Evolutionary conservation across 2,113 vertebrate genomes (phyloP), one percentile per base, ranked within the genome.

Genomic region (Chrysochloris asiatica): DNA sequence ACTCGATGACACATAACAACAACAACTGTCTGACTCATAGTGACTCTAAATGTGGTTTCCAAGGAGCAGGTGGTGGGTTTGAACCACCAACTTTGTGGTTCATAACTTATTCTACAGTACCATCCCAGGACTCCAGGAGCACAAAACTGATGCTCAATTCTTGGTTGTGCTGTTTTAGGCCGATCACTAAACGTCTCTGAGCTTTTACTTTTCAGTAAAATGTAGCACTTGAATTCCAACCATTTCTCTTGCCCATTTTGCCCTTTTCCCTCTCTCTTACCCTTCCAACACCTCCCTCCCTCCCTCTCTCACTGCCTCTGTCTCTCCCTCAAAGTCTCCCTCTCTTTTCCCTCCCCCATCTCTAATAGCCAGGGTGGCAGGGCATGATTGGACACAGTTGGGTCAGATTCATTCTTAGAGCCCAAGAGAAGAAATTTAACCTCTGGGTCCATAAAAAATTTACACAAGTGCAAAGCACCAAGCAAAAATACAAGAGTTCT

Each of bases 401-500:
- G 61, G 69, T 47, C 86, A 83, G 13, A 19, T 14, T 43, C 48
- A 80, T 77, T 67, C 73, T 78, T 59, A 72, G 81, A 90, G 76
- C 79, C 38, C 96, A 89, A 97, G 96, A 87, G 83, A 92, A 81
- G 71, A 95, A 95, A 95, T 26, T 95, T 95, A 93, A 97, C 94
- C 97, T 95, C 97, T 87, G 88, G 96, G 93, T 93, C 89, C 93
- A 97, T 98, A 98, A 98, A 98, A 98, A 97, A 97, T 97, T 97
- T 95, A 97, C 95, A 96, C 93, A 96, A 97, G 96, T 93, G 92
- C 97, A 96, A 95, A 97, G 97, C 33, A 0, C 95, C 95, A 96
- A 97, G 96, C 95, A 95, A 97, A 97, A 56, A 97, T 48, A 96
- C 96, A 94, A 95, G 95, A 96, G 92, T 97, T 95, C 93, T 96